These are phyloP conservation scores for Pollenia amentaria DNA, from an alignment of 2,888 invertebrate species.

Conservation along the genomic window DNA sequence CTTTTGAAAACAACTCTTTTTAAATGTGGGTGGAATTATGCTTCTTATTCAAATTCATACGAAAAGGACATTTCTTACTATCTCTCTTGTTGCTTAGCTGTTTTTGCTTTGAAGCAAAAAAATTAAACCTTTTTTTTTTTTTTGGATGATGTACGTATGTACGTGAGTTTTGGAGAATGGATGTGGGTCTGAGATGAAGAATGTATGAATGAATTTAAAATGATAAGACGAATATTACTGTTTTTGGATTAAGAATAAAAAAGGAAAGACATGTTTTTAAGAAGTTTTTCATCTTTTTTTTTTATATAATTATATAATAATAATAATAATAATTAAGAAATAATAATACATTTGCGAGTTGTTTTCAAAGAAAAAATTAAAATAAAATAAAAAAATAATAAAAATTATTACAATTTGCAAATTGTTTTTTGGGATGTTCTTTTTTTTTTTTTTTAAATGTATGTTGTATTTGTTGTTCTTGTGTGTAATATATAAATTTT, in stretches of 20 bases:
- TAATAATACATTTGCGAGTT: conserved; percentile 79
- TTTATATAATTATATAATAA: conserved; percentile 83
- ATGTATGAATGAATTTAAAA: conserved; percentile 28
- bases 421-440: conserved; percentile 75
- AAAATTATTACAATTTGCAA: conserved; percentile 81
- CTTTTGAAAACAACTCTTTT: conserved; percentile 64
- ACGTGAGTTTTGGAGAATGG: not conserved
- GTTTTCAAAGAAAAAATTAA: conserved; percentile 74
- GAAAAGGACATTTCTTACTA: conserved; percentile 4
- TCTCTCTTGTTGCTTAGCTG: conserved; percentile 22
- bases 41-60: conserved; percentile 17
- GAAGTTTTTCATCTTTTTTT: conserved; percentile 81
- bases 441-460: conserved; percentile 68
- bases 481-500: conserved; percentile 70
- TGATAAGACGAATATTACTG: conserved; percentile 9
- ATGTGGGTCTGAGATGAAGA: not conserved
- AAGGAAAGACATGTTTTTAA: conserved; percentile 63
- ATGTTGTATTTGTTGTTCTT: conserved; percentile 72
- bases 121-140: conserved; percentile 20
- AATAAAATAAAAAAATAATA: conserved; percentile 71
- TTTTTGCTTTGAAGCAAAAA: conserved; percentile 50
- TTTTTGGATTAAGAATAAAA: conserved; percentile 32
- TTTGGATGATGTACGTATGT: not conserved
- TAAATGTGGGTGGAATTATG: not conserved
- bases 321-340: conserved; percentile 83